Percentiles rank a stretch among this genome's conserved stretches.
phyloP scores from a whole-genome alignment of 2,888 invertebrate genomes.

The Dascillus cervinus region DNA sequence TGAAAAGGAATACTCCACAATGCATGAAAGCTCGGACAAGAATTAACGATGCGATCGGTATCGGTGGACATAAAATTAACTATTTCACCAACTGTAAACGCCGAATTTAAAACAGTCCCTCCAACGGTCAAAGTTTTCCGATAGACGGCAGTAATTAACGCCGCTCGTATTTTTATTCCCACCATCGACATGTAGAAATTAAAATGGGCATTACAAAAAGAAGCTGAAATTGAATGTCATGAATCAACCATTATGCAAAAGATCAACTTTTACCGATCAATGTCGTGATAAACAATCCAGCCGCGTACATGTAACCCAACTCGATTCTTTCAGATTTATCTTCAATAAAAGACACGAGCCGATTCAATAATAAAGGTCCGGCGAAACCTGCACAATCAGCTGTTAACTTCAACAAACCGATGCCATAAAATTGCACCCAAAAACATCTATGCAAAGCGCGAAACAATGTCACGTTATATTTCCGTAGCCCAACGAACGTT shows the following conservation, averaged over 20 bases:
- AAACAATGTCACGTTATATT: constrained; percentile 48
- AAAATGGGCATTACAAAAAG: constrained; percentile 81
- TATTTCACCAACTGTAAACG: constrained; percentile 72
- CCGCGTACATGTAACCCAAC: constrained; percentile 58
- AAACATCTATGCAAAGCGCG: constrained; percentile 67
- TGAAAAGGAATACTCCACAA: constrained; percentile 95
- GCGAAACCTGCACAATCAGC: constrained; percentile 81
- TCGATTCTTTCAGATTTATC: constrained; percentile 57
- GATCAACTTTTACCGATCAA: constrained; percentile 53
- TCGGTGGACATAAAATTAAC: constrained; percentile 97
- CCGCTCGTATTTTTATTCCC: constrained; percentile 78
- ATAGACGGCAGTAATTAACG: constrained; percentile 77
- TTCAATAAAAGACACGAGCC: constrained; percentile 71
- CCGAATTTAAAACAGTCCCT: constrained; percentile 33
- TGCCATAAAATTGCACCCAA: constrained; percentile 73
- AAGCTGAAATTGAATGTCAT: constrained; percentile 47
- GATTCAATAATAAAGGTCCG: constrained; percentile 81
- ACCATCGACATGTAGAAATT: constrained; percentile 80
- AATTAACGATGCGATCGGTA: constrained; percentile 89
- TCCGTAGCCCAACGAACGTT: constrained; percentile 11
- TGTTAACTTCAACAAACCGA: constrained; percentile 74
- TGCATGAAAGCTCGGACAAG: constrained; percentile 92
- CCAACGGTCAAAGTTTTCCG: constrained; percentile 54
- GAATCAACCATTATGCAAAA: not conserved
- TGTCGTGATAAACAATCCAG: constrained; percentile 56